phyloP scores from a whole-genome alignment of 2,113 vertebrate genomes.

The Neotragus pygmaeus region DNA sequence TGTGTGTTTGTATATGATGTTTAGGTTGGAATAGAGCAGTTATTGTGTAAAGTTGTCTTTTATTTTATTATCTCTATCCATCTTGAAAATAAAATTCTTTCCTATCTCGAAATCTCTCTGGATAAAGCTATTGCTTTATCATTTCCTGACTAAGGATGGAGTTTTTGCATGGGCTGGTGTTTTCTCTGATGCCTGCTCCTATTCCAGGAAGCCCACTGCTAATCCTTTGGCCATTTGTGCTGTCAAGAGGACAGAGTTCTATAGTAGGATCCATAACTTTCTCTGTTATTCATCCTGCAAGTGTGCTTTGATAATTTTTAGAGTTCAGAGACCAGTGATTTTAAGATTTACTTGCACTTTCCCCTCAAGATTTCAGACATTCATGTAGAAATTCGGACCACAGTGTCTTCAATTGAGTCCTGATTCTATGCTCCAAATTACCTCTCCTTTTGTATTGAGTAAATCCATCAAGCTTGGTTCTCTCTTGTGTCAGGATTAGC shows the following conservation, averaged over 20 bases:
- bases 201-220: neutral
- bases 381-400: neutral
- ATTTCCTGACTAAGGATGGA: neutral
- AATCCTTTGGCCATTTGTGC: neutral
- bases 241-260: neutral
- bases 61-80: neutral
- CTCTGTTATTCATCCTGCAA: neutral
- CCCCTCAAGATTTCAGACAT: neutral
- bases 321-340: constrained; percentile 6
- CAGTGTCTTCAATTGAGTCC: neutral
- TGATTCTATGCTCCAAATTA: neutral
- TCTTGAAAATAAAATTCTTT: neutral
- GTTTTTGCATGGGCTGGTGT: neutral
- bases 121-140: neutral
- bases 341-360: neutral
- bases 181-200: neutral
- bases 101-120: neutral
- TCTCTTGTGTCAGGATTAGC: neutral
- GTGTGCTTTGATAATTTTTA: constrained; percentile 11
- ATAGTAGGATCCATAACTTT: neutral
- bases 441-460: neutral
- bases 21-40: neutral
- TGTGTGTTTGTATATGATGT: neutral
- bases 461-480: neutral
- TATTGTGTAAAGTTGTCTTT: neutral